Conservation (phyloP, 2,888 invertebrate species). For the Scaptomyza cyrtandrae region DNA sequence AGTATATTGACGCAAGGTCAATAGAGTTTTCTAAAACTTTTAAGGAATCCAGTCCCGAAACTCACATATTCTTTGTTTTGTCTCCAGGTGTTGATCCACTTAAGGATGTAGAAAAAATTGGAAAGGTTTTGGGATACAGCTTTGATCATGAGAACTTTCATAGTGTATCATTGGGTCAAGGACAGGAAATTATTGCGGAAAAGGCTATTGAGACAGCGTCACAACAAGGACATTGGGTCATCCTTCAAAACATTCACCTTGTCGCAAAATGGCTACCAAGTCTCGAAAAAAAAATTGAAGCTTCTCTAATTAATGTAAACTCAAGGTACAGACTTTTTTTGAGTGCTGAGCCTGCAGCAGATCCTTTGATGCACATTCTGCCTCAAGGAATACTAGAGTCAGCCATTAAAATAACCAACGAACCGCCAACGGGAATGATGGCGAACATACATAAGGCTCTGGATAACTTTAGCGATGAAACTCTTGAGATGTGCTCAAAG, state of each 20-base stretch:
- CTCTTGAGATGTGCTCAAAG: slow-evolving; percentile 95
- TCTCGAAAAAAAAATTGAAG: slow-evolving; percentile 96
- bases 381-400: slow-evolving; percentile 1
- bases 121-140: slow-evolving; percentile 91
- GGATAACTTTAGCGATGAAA: slow-evolving; percentile 91
- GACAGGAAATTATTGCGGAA: slow-evolving; percentile 96
- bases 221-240: slow-evolving; percentile 94
- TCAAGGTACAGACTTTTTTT: slow-evolving; percentile 90
- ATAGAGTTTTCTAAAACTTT: slow-evolving; percentile 94
- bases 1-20: slow-evolving; percentile 91
- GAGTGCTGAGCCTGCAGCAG: slow-evolving; percentile 93
- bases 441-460: slow-evolving; percentile 1
- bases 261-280: slow-evolving; percentile 95
- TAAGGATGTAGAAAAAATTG: slow-evolving; percentile 95
- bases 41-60: slow-evolving; percentile 92
- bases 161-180: slow-evolving; percentile 96
- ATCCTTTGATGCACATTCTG: slow-evolving; percentile 86
- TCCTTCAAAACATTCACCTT: slow-evolving; percentile 96
- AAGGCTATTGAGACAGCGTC: slow-evolving; percentile 92
- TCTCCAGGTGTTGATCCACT: slow-evolving; percentile 97
- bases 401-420: slow-evolving; percentile 1
- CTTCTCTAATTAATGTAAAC: slow-evolving; percentile 89
- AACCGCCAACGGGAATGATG: not conserved
- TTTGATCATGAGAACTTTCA: slow-evolving; percentile 93
- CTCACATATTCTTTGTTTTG: slow-evolving; percentile 96